phyloP scores from a whole-genome alignment of 2,888 invertebrate species.

The Hirtodrosophila confusa region DNA sequence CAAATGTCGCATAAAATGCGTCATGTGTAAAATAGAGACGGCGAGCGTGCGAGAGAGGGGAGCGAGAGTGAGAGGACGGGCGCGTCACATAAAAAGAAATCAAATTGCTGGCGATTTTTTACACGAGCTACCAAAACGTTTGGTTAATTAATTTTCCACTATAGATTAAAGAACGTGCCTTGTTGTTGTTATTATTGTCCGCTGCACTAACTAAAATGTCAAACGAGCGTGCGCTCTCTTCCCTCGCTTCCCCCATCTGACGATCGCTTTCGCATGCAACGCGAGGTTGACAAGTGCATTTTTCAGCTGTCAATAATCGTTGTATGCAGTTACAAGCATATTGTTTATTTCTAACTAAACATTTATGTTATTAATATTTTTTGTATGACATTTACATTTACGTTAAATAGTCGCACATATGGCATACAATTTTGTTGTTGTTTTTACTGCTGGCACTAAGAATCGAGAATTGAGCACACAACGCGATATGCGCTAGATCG shows the following conservation, averaged over 20 bases:
- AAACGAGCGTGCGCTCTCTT: constrained; percentile 30
- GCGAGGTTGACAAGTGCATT: constrained; percentile 57
- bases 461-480: constrained; percentile 56
- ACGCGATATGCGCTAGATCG: constrained; percentile 59
- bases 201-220: constrained; percentile 54
- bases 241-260: constrained; percentile 10
- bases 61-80: neutral
- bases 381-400: constrained; percentile 36
- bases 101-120: constrained; percentile 46
- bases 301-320: constrained; percentile 44
- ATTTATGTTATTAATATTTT: constrained; percentile 21
- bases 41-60: neutral
- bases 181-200: constrained; percentile 23
- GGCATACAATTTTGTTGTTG: constrained; percentile 38
- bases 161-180: constrained; percentile 48
- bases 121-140: constrained; percentile 37
- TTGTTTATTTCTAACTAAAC: constrained; percentile 1
- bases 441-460: constrained; percentile 31
- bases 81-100: constrained; percentile 10
- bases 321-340: constrained; percentile 17
- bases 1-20: constrained; percentile 43
- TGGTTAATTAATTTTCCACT: constrained; percentile 58
- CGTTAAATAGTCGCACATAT: constrained; percentile 63
- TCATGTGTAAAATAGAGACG: constrained; percentile 33
- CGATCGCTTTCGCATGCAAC: constrained; percentile 28